Conservation (phyloP, 2,797 vertebrate species). For the Anguilla anguilla region DNA sequence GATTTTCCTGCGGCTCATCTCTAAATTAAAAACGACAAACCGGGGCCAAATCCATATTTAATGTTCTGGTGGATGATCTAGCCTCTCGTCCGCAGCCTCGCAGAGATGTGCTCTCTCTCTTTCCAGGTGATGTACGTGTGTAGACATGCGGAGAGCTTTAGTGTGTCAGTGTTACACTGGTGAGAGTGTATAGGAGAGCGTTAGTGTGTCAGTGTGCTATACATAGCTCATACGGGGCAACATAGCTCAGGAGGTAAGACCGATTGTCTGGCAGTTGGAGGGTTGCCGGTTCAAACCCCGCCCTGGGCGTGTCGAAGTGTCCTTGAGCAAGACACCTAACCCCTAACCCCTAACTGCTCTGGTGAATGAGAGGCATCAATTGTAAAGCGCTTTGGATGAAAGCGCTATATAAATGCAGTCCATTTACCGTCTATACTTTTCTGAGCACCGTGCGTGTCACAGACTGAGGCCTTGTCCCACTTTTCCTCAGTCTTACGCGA, state of each 20-base stretch:
- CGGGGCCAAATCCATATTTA: neutral
- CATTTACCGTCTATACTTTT: too few relatives aligned
- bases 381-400: too few relatives aligned
- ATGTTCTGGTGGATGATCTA: neutral
- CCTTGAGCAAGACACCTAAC: too few relatives aligned
- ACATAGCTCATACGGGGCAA: too few relatives aligned
- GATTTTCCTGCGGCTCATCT: neutral
- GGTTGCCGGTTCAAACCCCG: too few relatives aligned
- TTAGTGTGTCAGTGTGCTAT: neutral
- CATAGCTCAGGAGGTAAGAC: too few relatives aligned
- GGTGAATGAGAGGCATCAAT: too few relatives aligned
- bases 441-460: neutral
- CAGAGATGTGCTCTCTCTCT: neutral
- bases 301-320: too few relatives aligned
- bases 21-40: neutral
- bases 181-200: neutral
- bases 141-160: too few relatives aligned
- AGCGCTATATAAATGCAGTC: too few relatives aligned
- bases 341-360: too few relatives aligned
- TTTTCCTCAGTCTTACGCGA: neutral
- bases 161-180: neutral
- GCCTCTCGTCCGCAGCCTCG: neutral
- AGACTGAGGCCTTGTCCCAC: neutral
- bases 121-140: neutral
- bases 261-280: too few relatives aligned